Conservation (phyloP, 2,888 invertebrate genomes). For the Andrena bicolor region DNA sequence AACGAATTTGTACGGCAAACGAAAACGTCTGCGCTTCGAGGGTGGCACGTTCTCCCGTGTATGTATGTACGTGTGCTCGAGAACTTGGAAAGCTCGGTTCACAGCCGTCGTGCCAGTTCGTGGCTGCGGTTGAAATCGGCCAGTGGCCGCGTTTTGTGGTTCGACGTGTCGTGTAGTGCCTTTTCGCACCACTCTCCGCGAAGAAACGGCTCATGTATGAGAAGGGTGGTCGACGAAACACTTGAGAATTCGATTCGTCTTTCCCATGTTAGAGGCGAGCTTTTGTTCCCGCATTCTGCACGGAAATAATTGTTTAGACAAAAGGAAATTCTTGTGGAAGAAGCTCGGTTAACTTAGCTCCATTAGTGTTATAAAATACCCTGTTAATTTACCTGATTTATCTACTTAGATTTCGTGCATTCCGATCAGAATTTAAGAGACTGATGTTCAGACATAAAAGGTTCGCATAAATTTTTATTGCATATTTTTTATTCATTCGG, state of each 20-base stretch:
- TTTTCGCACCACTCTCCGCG: constrained; percentile 44
- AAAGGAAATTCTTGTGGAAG: not conserved
- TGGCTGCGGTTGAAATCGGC: constrained; percentile 57
- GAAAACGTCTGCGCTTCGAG: constrained; percentile 23
- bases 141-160: constrained; percentile 52
- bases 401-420: too few relatives aligned
- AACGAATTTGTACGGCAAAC: constrained; percentile 54
- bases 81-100: constrained; percentile 40
- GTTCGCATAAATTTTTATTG: too few relatives aligned
- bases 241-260: constrained; percentile 32
- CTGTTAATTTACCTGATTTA: too few relatives aligned
- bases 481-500: too few relatives aligned
- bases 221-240: constrained; percentile 35
- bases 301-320: constrained; percentile 10
- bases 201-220: constrained; percentile 45
- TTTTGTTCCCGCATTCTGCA: constrained; percentile 9
- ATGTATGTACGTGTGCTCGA: constrained; percentile 18
- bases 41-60: constrained; percentile 30
- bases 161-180: constrained; percentile 51
- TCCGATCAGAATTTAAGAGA: too few relatives aligned
- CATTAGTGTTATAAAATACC: not conserved
- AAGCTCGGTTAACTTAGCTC: not conserved
- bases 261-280: constrained; percentile 21
- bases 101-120: constrained; percentile 28
- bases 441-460: too few relatives aligned